Conservation (phyloP, 2,888 invertebrate species). For the Gryllus longicercus region DNA sequence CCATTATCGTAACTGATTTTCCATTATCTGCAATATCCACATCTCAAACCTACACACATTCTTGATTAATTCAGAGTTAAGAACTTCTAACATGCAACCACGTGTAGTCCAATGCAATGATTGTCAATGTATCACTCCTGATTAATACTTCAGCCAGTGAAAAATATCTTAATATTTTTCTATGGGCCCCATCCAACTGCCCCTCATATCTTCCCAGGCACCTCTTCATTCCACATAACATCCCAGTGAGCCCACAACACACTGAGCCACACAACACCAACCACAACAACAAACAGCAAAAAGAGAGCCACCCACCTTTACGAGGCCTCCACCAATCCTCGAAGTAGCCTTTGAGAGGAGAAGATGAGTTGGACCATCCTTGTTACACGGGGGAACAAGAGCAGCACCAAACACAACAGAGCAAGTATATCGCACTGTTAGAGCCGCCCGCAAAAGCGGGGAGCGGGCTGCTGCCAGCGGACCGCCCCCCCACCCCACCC, state of each 20-base stretch:
- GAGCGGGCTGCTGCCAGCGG: neutral
- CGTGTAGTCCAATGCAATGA: no score
- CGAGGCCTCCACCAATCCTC: slow-evolving; percentile 97
- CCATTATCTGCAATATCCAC: no score
- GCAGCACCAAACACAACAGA: slow-evolving; percentile 33
- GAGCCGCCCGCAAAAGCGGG: neutral
- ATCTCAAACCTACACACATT: no score
- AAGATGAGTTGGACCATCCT: slow-evolving; percentile 71
- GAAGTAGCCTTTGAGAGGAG: slow-evolving; percentile 90
- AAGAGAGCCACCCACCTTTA: slow-evolving; percentile 72
- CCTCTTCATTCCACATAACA: no score
- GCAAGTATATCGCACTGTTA: slow-evolving; percentile 32
- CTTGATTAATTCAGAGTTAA: no score
- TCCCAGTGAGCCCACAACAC: neutral
- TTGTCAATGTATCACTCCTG: no score
- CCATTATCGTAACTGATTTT: no score
- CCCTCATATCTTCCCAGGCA: no score
- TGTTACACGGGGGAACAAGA: slow-evolving; percentile 40
- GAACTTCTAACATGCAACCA: no score
- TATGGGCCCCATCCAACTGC: no score
- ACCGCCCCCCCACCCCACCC: neutral
- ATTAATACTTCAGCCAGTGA: no score
- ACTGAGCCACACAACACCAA: slow-evolving; percentile 20
- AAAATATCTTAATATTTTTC: no score
- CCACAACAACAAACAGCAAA: slow-evolving; percentile 20